Evolutionary conservation across 2,797 vertebrate species (phyloP).

Genomic region (Eulemur coronatus): DNA sequence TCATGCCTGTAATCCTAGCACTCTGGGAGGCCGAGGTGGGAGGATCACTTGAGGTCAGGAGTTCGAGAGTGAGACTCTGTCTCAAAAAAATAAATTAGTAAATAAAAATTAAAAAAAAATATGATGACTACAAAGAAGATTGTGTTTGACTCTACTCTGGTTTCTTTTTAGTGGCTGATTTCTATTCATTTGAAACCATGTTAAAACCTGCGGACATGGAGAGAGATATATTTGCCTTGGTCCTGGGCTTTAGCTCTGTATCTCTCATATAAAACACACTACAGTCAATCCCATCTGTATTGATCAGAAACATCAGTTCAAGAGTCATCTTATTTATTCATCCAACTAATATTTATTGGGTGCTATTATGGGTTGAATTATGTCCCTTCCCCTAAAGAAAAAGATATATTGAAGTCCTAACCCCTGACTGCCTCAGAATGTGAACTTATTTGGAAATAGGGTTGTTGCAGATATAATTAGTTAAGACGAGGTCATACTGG

Average conservation of each 20-base stretch:
- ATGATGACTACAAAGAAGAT: background rate
- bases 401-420: background rate
- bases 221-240: background rate
- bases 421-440: background rate
- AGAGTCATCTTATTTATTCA: background rate
- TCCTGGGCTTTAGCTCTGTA: background rate
- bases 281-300: no score
- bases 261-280: background rate
- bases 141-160: background rate
- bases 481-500: background rate
- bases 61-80: no score
- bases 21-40: no score
- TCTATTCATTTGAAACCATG: background rate
- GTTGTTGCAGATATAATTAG: background rate
- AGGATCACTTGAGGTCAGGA: no score
- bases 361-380: background rate
- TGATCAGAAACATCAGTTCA: background rate
- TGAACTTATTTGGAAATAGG: background rate
- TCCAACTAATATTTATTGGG: background rate
- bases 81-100: no score
- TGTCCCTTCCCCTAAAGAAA: no score
- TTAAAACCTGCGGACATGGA: background rate
- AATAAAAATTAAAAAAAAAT: no score
- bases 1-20: no score
- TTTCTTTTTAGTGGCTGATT: background rate